A percentile compares a stretch with the other conserved stretches of the same genome.
phyloP scores from a whole-genome alignment of 2,888 invertebrate species.

The Cephus sareptanus region DNA sequence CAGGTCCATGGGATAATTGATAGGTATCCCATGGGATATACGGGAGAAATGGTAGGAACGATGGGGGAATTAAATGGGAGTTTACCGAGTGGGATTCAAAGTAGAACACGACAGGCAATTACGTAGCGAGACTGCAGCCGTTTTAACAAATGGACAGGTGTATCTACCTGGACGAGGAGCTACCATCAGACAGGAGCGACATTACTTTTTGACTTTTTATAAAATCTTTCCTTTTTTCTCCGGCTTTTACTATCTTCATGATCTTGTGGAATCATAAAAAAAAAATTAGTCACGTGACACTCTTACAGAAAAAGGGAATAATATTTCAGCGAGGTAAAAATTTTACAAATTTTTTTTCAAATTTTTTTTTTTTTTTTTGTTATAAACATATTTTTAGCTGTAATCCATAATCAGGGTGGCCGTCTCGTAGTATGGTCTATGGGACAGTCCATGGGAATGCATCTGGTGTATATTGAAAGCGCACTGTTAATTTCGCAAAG shows the following conservation, averaged over 20 bases:
- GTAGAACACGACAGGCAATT: constrained; percentile 12
- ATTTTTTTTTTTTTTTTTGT: background rate
- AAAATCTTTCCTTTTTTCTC: background rate
- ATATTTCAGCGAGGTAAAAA: background rate
- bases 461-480: constrained; percentile 25
- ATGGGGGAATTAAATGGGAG: constrained; percentile 21
- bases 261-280: background rate
- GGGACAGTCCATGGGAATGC: background rate
- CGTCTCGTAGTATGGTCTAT: background rate
- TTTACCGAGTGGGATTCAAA: constrained; percentile 26
- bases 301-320: background rate
- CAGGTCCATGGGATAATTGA: background rate
- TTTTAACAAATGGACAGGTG: constrained; percentile 23
- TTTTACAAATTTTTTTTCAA: background rate
- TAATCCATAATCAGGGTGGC: background rate
- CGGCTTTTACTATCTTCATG: background rate
- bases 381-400: background rate
- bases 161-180: constrained; percentile 5
- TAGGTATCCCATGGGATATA: background rate
- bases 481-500: constrained; percentile 53
- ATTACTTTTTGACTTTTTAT: background rate
- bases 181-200: constrained; percentile 11
- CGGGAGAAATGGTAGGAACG: background rate
- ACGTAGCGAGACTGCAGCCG: constrained; percentile 4
- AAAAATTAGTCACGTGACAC: background rate